Evolutionary conservation across 2,888 invertebrate species (phyloP).

Genomic region (Xylophagus ater): DNA sequence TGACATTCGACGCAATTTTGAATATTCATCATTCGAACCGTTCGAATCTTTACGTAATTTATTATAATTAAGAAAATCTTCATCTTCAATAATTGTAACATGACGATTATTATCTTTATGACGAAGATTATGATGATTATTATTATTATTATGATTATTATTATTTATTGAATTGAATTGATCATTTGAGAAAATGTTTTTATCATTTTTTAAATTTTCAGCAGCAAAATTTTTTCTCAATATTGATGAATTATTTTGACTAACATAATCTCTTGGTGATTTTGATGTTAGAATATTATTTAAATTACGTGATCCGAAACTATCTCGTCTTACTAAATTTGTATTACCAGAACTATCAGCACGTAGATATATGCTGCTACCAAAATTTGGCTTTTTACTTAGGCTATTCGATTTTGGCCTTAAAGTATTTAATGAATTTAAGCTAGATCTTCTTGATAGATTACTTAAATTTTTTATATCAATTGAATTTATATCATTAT

Average conservation of each 20-base stretch:
- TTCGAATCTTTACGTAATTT: conserved; percentile 9
- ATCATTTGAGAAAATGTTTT: conserved; percentile 5
- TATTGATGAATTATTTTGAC: conserved; percentile 7
- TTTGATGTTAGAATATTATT: neutral
- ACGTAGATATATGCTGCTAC: conserved; percentile 17
- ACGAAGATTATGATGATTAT: too few relatives aligned
- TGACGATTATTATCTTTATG: conserved; percentile 10
- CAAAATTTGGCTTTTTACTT: conserved; percentile 26
- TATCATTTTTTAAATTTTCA: conserved; percentile 3
- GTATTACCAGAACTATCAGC: conserved; percentile 18
- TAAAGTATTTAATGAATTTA: neutral
- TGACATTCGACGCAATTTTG: conserved; percentile 16
- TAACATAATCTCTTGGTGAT: conserved; percentile 14
- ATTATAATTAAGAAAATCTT: neutral
- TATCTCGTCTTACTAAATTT: conserved; percentile 20
- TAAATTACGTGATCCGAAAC: conserved; percentile 15
- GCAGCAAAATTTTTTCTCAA: conserved; percentile 7
- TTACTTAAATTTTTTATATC: conserved; percentile 3
- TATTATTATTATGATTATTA: too few relatives aligned
- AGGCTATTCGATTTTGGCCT: conserved; percentile 31
- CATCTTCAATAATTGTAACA: conserved; percentile 11
- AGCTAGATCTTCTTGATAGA: conserved; percentile 5
- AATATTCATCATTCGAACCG: conserved; percentile 12
- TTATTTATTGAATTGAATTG: too few relatives aligned
- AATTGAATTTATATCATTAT: too few relatives aligned